These are phyloP conservation scores for Protodeltote pygarga DNA, from an alignment of 2,888 invertebrate genomes.

Conservation along the genomic window DNA sequence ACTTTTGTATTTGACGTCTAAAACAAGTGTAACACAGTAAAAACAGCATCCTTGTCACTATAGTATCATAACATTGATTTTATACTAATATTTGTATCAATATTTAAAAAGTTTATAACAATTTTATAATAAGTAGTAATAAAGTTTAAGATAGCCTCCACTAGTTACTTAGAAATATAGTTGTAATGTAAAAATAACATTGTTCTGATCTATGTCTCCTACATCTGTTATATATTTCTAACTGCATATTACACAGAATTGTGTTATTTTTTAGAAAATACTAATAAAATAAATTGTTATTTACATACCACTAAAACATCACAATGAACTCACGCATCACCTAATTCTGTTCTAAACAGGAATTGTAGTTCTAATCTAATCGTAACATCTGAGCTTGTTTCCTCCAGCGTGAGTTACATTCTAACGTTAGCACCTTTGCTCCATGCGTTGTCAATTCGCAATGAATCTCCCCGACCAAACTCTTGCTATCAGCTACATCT, in stretches of 20 bases:
- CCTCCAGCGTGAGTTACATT: slow-evolving; percentile 60
- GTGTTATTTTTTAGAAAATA: too few relatives aligned
- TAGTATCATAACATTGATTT: too few relatives aligned
- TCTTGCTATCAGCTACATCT: slow-evolving; percentile 73
- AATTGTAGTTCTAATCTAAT: slow-evolving; percentile 79
- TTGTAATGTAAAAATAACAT: too few relatives aligned
- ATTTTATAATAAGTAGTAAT: too few relatives aligned
- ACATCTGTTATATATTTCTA: too few relatives aligned
- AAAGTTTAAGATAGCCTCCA: too few relatives aligned
- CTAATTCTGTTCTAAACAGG: slow-evolving; percentile 67
- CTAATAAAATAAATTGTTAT: not conserved
- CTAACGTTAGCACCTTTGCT: slow-evolving; percentile 56
- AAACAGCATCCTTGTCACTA: not conserved
- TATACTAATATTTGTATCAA: too few relatives aligned
- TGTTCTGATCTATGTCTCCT: too few relatives aligned
- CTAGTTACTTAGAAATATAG: too few relatives aligned
- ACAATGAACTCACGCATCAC: slow-evolving; percentile 58
- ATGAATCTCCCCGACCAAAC: slow-evolving; percentile 65
- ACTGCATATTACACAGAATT: too few relatives aligned
- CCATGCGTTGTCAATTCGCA: slow-evolving; percentile 72
- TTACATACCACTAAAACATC: slow-evolving; percentile 42
- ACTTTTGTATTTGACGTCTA: slow-evolving; percentile 26
- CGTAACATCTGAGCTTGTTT: slow-evolving; percentile 77
- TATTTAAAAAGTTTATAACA: too few relatives aligned
- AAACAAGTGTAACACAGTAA: slow-evolving; percentile 14